Evolutionary conservation across 2,888 invertebrate genomes (phyloP).

Genomic region (Marasmarcha lunaedactyla): DNA sequence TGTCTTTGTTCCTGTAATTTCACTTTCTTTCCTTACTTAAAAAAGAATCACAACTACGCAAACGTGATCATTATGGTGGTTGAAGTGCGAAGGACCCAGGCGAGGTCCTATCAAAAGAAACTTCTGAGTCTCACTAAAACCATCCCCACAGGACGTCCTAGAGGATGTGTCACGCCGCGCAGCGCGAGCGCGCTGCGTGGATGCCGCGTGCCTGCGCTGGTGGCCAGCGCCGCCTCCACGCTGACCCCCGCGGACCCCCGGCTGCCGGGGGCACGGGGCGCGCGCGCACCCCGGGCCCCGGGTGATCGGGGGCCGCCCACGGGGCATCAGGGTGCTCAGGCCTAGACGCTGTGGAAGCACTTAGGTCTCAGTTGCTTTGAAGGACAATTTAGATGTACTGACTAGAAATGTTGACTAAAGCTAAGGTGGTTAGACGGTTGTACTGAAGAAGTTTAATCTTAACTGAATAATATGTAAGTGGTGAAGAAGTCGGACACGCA

Average conservation of each 20-base stretch:
- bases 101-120: no score
- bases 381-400: no score
- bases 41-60: no score
- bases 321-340: slow-evolving; percentile 25
- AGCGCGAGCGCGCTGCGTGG: slow-evolving; percentile 88
- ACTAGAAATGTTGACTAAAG: not conserved
- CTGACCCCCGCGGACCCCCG: slow-evolving; percentile 28
- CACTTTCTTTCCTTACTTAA: no score
- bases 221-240: slow-evolving; percentile 66
- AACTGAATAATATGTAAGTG: no score
- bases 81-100: no score
- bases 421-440: no score
- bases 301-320: slow-evolving; percentile 19
- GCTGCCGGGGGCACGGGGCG: slow-evolving; percentile 14
- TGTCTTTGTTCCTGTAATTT: no score
- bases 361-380: slow-evolving; percentile 11
- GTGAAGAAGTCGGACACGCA: no score
- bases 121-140: no score
- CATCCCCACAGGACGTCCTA: slow-evolving; percentile 81
- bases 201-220: slow-evolving; percentile 90
- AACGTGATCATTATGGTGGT: no score
- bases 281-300: slow-evolving; percentile 18
- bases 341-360: slow-evolving; percentile 22
- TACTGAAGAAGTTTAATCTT: no score
- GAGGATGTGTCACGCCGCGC: slow-evolving; percentile 92